Conservation (phyloP, 2,888 invertebrate species). For the Gasteruption jaculator region DNA sequence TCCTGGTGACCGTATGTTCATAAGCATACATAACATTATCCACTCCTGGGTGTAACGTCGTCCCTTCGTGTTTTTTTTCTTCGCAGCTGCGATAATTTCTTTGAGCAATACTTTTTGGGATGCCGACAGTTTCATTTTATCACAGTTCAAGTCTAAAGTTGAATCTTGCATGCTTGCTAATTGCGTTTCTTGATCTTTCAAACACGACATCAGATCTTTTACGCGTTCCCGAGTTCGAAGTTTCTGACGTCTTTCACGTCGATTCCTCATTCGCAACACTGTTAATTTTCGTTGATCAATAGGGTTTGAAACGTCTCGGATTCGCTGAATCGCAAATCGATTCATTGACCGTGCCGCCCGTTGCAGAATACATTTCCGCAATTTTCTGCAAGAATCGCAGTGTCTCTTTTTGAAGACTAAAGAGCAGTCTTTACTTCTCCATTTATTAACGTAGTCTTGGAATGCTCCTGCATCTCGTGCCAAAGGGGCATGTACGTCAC, state of each 20-base stretch:
- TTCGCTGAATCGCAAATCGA: not conserved
- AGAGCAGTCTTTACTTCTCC: conserved; percentile 7
- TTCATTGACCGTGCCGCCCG: not conserved
- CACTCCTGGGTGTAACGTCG: conserved; percentile 22
- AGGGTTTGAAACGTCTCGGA: conserved; percentile 1
- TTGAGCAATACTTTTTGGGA: conserved; percentile 12
- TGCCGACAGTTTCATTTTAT: not conserved
- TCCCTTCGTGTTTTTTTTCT: conserved; percentile 10
- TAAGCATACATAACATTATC: conserved; percentile 23
- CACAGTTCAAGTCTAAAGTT: conserved; percentile 4
- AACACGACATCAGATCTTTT: conserved; percentile 1
- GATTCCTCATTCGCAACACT: conserved; percentile 9
- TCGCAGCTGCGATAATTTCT: conserved; percentile 19
- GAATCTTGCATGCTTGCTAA: conserved; percentile 7
- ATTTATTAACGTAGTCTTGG: conserved; percentile 3
- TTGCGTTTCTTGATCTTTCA: conserved; percentile 9
- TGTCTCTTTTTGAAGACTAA: conserved; percentile 6
- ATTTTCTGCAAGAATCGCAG: conserved; percentile 6
- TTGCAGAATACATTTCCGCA: conserved; percentile 5
- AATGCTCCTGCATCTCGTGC: not conserved
- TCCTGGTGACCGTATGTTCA: conserved; percentile 24
- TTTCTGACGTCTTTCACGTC: conserved; percentile 12
- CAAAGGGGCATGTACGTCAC: conserved; percentile 5
- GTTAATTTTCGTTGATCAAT: conserved; percentile 6
- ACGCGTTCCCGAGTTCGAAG: conserved; percentile 3